These are phyloP conservation scores for Fistularia tabacaria DNA, from an alignment of 2,797 vertebrate species.

Conservation along the genomic window DNA sequence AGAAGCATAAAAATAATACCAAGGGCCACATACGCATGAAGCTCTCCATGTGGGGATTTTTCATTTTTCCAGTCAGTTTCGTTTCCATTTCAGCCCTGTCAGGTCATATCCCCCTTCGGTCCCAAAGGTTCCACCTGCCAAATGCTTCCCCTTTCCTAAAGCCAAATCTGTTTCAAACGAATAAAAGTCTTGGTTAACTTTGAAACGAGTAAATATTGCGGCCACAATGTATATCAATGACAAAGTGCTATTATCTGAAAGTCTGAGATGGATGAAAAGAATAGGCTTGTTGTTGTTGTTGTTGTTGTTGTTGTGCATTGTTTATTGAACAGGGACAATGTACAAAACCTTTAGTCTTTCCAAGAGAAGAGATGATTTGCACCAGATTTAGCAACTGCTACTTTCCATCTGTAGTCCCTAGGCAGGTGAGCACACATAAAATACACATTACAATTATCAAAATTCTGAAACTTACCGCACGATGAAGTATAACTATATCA, in stretches of 20 bases:
- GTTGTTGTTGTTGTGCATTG: too few species aligned
- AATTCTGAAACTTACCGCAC: too few species aligned
- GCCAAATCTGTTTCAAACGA: constrained; percentile 25
- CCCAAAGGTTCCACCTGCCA: constrained; percentile 37
- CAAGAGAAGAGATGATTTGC: too few species aligned
- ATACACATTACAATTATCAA: too few species aligned
- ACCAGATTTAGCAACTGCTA: too few species aligned
- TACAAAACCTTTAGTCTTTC: too few species aligned
- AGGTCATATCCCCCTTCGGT: constrained; percentile 10
- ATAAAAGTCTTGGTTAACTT: constrained; percentile 31
- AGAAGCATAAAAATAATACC: neutral
- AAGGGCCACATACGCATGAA: neutral
- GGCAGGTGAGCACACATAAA: too few species aligned
- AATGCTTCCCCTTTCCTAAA: constrained; percentile 3
- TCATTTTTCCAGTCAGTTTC: constrained; percentile 4
- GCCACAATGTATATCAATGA: constrained; percentile 28
- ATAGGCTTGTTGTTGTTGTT: neutral
- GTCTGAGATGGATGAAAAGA: constrained; percentile 8
- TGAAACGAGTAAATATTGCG: constrained; percentile 33
- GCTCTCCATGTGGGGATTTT: constrained; percentile 9
- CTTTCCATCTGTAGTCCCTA: too few species aligned
- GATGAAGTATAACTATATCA: too few species aligned
- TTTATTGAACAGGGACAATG: too few species aligned
- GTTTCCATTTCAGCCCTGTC: constrained; percentile 18
- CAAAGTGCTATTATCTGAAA: too few species aligned